Conservation (phyloP, 1,140 invertebrate species). For the Rhopalosiphum padi region DNA sequence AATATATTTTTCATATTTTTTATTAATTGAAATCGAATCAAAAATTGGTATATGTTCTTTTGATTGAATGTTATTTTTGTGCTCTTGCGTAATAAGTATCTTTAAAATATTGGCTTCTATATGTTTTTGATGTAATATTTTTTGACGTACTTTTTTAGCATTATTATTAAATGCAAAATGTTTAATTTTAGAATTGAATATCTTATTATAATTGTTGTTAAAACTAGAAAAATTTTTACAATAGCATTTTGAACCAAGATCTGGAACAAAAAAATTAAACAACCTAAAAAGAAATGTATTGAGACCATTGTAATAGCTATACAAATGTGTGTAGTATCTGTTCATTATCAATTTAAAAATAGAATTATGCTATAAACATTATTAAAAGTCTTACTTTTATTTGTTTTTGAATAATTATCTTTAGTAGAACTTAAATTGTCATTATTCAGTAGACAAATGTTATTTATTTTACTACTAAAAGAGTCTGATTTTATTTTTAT, state of each 20-base stretch:
- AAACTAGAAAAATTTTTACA: constrained; percentile 37
- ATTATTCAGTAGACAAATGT: background rate
- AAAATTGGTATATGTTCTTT: background rate
- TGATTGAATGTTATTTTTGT: background rate
- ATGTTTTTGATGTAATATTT: constrained; percentile 18
- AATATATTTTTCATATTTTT: background rate
- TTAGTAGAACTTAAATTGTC: background rate
- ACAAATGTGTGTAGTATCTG: constrained; percentile 53
- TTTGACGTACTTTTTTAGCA: background rate
- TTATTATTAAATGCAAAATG: constrained; percentile 48
- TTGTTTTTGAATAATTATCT: background rate
- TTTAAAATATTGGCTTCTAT: constrained; percentile 20
- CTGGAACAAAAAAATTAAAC: constrained; percentile 52
- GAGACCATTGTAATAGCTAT: background rate
- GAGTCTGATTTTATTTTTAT: background rate
- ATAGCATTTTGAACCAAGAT: background rate
- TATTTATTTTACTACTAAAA: background rate
- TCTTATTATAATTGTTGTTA: background rate
- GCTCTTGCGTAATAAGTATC: background rate
- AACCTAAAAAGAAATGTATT: constrained; percentile 53
- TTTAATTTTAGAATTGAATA: constrained; percentile 16
- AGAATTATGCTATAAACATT: too few species aligned
- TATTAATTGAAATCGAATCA: background rate
- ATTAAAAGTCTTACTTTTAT: constrained; percentile 22
- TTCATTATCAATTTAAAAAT: constrained; percentile 43